A percentile compares a stretch with the other conserved stretches of the same genome.
These are phyloP conservation scores for Hydrozoanthus gracilis DNA, from an alignment of 92 coral and sea anemone species.

Conservation along the genomic window DNA sequence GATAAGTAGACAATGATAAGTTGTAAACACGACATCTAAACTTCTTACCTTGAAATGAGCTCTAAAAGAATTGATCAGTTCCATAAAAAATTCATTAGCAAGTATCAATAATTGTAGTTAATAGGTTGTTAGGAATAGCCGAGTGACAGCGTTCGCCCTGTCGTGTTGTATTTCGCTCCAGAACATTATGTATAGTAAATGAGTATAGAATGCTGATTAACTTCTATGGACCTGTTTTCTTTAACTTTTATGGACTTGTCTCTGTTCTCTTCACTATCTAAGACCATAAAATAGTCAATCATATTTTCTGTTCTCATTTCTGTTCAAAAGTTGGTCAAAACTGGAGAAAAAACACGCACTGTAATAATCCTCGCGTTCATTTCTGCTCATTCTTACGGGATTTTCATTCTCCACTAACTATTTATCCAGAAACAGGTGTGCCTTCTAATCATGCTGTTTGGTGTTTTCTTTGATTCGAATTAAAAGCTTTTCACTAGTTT, in stretches of 20 bases:
- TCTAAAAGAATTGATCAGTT: neutral
- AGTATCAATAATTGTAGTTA: neutral
- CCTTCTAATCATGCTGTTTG: neutral
- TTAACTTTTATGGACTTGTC: neutral
- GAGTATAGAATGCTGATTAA: neutral
- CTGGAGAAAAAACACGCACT: neutral
- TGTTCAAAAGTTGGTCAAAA: neutral
- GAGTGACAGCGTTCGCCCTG: neutral
- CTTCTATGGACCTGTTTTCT: neutral
- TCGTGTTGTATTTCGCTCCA: neutral
- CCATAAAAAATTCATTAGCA: neutral
- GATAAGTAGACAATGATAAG: neutral
- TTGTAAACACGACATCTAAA: neutral
- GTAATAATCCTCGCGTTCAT: neutral
- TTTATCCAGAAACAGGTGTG: constrained; percentile 10
- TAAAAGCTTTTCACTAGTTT: constrained; percentile 17
- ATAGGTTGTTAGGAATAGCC: neutral
- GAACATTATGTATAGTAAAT: neutral
- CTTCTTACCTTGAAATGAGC: neutral
- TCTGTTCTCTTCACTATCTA: too few species aligned
- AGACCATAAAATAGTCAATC: neutral
- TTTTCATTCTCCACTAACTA: neutral
- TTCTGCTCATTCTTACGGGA: neutral
- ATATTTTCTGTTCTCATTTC: neutral
- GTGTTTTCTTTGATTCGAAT: neutral